Conservation (phyloP, 2,888 invertebrate genomes). For the Drosophila kanekoi region DNA sequence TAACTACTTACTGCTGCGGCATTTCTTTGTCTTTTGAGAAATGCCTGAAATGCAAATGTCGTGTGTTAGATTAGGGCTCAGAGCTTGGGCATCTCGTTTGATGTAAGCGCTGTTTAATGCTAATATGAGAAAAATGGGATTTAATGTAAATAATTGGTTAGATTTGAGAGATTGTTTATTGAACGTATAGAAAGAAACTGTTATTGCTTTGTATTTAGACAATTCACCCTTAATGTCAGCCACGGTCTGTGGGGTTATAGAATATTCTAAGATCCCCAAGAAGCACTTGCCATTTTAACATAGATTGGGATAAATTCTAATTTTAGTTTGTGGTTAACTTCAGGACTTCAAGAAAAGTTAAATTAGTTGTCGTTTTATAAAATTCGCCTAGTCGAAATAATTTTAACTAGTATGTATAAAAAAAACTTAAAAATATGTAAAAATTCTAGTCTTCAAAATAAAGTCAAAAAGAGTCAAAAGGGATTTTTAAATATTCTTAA, state of each 20-base stretch:
- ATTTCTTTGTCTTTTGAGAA: constrained; percentile 43
- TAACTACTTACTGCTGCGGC: constrained; percentile 30
- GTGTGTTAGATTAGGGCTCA: constrained; percentile 2
- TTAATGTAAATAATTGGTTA: not conserved
- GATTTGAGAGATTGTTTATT: not conserved
- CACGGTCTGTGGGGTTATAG: not conserved
- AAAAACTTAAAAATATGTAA: too few relatives aligned
- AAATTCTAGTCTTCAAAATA: too few relatives aligned
- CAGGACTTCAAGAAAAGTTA: too few relatives aligned
- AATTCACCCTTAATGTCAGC: not conserved
- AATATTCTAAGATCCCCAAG: not conserved
- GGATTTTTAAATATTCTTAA: too few relatives aligned
- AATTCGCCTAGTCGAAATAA: too few relatives aligned
- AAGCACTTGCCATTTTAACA: not conserved
- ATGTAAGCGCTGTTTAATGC: not conserved
- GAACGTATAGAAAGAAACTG: not conserved
- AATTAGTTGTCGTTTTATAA: too few relatives aligned
- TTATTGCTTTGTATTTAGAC: not conserved
- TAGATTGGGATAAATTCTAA: too few relatives aligned
- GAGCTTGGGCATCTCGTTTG: not conserved
- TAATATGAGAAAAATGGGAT: not conserved
- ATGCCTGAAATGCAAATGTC: constrained; percentile 27
- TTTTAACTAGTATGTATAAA: too few relatives aligned
- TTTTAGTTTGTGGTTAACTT: too few relatives aligned
- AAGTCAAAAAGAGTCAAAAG: too few relatives aligned